These are phyloP conservation scores for Iphiclides podalirius DNA, from an alignment of 2,888 invertebrate species.

Conservation along the genomic window DNA sequence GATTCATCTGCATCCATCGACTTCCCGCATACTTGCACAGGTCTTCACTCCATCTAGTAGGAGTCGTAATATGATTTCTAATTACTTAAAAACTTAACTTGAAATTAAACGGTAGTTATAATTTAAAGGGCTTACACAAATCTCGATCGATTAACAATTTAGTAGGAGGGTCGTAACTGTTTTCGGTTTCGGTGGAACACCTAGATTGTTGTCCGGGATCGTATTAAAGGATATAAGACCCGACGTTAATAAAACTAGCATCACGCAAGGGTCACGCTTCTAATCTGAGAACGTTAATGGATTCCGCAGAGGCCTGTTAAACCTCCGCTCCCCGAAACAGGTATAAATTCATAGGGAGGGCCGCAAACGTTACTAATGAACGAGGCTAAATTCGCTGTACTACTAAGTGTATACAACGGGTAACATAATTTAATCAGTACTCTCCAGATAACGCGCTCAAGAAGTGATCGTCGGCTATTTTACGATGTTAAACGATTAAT, in stretches of 20 bases:
- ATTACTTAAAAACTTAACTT: no score
- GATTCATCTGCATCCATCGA: no score
- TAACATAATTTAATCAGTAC: conserved; percentile 1
- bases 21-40: no score
- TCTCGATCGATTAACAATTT: conserved; percentile 1
- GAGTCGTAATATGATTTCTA: no score
- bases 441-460: not conserved
- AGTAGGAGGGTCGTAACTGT: not conserved
- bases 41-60: no score
- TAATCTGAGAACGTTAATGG: conserved; percentile 49
- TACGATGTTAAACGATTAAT: no score
- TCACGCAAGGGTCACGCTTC: conserved; percentile 30
- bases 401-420: not conserved
- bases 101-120: no score
- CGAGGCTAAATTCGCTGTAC: not conserved
- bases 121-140: no score
- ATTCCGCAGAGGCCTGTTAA: conserved; percentile 45
- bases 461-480: no score
- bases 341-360: conserved; percentile 19
- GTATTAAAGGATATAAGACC: conserved; percentile 29
- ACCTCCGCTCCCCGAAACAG: conserved; percentile 33
- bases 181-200: conserved; percentile 20
- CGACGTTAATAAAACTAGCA: conserved; percentile 36
- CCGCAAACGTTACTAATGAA: conserved; percentile 5
- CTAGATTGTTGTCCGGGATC: conserved; percentile 25